Conservation (phyloP, 2,888 invertebrate species). For the Dilophus febrilis region DNA sequence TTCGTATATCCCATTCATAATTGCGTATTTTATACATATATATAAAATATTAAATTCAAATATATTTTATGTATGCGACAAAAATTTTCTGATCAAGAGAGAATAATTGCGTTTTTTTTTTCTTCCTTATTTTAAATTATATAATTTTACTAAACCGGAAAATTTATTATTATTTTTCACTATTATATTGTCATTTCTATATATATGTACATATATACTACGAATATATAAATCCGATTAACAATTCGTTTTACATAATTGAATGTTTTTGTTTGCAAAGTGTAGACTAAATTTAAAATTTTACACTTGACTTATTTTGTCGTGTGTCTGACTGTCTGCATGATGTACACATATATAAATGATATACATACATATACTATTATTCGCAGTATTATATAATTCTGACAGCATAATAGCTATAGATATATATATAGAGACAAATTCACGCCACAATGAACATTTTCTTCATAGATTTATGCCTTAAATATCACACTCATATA, state of each 20-base stretch:
- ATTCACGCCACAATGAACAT: slow-evolving; percentile 6
- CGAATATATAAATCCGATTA: slow-evolving; percentile 7
- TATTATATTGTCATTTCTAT: slow-evolving; percentile 5
- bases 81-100: too few relatives aligned
- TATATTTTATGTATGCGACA: too few relatives aligned
- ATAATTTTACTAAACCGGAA: not conserved
- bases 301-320: slow-evolving; percentile 29
- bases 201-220: too few relatives aligned
- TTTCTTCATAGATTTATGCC: too few relatives aligned
- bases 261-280: slow-evolving; percentile 25
- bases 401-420: too few relatives aligned
- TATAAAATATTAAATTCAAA: too few relatives aligned
- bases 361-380: not conserved
- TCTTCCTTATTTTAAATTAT: too few relatives aligned
- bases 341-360: not conserved
- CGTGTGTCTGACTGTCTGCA: slow-evolving; percentile 8
- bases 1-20: too few relatives aligned
- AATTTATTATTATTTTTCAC: not conserved
- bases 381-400: not conserved
- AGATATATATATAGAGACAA: not conserved
- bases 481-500: too few relatives aligned
- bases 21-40: too few relatives aligned
- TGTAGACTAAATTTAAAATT: slow-evolving; percentile 32
- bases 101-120: too few relatives aligned
- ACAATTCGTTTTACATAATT: slow-evolving; percentile 21